Conservation (phyloP, 2,113 vertebrate species). For the Ochotona curzoniae region DNA sequence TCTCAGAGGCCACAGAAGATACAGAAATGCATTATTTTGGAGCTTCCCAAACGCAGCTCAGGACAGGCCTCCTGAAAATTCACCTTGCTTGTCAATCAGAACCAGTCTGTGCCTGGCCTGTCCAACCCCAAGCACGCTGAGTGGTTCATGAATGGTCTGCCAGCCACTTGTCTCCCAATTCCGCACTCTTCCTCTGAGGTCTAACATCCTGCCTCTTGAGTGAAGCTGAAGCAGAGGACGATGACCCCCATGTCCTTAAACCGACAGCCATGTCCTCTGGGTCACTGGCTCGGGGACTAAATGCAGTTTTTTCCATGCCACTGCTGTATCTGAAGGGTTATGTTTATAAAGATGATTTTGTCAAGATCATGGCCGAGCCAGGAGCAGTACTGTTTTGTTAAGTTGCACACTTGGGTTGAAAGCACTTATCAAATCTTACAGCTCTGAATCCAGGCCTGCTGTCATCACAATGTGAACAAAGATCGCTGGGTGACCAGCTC, state of each 20-base stretch:
- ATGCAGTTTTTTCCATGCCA: background rate
- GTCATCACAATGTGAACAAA: background rate
- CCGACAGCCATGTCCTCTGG: background rate
- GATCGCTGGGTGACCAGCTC: background rate
- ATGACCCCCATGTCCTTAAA: background rate
- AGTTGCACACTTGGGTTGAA: background rate
- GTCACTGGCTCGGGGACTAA: background rate
- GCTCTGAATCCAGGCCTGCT: background rate
- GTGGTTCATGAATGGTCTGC: background rate
- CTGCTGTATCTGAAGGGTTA: background rate
- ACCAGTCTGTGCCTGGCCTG: background rate
- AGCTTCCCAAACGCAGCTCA: background rate
- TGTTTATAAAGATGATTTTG: background rate
- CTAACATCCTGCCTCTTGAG: background rate
- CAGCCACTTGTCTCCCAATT: background rate
- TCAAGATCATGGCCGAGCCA: background rate
- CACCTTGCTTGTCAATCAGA: background rate
- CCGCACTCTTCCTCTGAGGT: background rate
- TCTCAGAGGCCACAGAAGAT: background rate
- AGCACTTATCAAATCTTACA: constrained; percentile 14
- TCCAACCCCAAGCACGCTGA: background rate
- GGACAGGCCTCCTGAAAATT: background rate
- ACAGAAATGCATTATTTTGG: background rate
- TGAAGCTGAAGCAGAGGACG: background rate
- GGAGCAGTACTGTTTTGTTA: background rate